Percentiles rank a stretch among this genome's conserved stretches.
Conservation (phyloP, 2,888 invertebrate species). For the Clistopyga incitator region DNA sequence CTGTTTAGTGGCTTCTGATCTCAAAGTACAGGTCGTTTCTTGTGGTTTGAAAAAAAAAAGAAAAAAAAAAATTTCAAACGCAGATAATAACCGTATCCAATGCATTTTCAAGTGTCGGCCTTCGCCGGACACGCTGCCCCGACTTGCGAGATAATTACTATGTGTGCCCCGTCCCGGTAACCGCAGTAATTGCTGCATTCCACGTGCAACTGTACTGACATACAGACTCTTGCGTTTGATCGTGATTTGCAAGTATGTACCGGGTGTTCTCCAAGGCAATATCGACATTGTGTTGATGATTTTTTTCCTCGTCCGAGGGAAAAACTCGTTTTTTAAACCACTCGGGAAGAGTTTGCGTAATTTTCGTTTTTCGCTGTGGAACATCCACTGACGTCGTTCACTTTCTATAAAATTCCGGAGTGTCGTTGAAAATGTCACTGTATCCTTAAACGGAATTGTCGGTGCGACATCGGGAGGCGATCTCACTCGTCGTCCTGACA, state of each 20-base stretch:
- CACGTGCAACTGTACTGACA: not conserved
- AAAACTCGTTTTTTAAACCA: slow-evolving; percentile 9
- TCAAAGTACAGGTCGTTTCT: not conserved
- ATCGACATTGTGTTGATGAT: not conserved
- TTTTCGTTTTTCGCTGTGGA: not conserved
- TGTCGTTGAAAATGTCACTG: slow-evolving; percentile 9
- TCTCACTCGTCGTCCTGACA: not conserved
- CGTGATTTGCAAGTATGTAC: slow-evolving; percentile 1
- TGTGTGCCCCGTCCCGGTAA: slow-evolving; percentile 14
- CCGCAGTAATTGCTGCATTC: slow-evolving; percentile 56
- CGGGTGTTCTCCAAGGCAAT: not conserved
- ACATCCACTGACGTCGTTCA: slow-evolving; percentile 1
- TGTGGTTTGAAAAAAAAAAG: too few species aligned
- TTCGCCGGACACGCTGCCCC: slow-evolving; percentile 13
- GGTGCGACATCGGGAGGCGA: not conserved
- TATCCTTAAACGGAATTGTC: slow-evolving; percentile 13
- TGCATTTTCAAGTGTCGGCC: slow-evolving; percentile 23
- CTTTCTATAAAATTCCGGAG: slow-evolving; percentile 29
- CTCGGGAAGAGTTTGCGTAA: slow-evolving; percentile 8
- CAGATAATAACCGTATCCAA: not conserved
- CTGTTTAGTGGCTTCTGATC: not conserved
- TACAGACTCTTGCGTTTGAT: not conserved
- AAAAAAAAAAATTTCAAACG: not conserved
- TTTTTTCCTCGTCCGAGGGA: not conserved
- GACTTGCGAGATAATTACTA: slow-evolving; percentile 41